Evolutionary conservation across 2,888 invertebrate species (phyloP), one percentile per base, ranked within the genome.

Genomic region (Podabrus alpinus): DNA sequence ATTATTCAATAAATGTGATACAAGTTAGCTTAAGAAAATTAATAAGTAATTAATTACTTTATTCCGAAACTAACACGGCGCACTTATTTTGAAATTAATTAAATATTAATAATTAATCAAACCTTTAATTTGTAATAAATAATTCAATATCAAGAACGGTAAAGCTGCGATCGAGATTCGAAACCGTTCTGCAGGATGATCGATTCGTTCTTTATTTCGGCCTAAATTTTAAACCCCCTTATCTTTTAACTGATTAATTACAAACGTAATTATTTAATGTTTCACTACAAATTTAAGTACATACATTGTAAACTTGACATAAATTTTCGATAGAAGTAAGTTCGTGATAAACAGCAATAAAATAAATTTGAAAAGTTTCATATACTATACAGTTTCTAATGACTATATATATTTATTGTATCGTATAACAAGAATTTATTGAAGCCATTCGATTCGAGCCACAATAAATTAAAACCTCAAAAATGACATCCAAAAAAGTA

Each of bases 271-370:
- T 45, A 45, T 45, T 45, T 45, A 45, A 45, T 45, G 45, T n/a
- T 45, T 45, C n/a, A 9, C n/a, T 45, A 45, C 45, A 45, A 45
- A 45, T 45, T 45, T 45, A 45, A 45, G 45, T 45, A 45, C 45
- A 45, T 45, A 45, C n/a, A n/a, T 45, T 45, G 45, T 45, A 45
- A 45, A 45, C n/a, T 45, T 45, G 45, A 7, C n/a, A 45, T 45
- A 45, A 45, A 45, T 45, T 45, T 45, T 45, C n/a, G 45, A 45
- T 45, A n/a, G 45, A 45, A 45, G 45, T 13, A 45, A n/a, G 45
- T 71, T 76, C 76, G 76, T 76, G 76, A 76, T 73, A 71, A 74
- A 62, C 25, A 69, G 72, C 71, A 76, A 76, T 76, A 76, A 76
- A 74, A 71, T 69, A 66, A 64, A 71, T 73, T 76, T 68, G 75